Conservation (phyloP, 2,888 invertebrate species). For the Marasmarcha lunaedactyla region DNA sequence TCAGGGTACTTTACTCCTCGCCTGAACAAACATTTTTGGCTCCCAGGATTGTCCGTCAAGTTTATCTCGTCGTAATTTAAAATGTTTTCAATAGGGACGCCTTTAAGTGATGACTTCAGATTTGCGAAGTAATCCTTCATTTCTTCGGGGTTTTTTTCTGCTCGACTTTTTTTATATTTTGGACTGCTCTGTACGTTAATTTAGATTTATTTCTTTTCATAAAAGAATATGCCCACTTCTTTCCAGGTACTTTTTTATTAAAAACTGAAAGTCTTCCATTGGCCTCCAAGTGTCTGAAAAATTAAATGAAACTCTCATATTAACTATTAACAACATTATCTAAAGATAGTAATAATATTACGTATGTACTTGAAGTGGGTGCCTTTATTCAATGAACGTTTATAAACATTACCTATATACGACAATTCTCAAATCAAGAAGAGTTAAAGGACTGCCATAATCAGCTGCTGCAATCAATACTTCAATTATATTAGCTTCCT, state of each 20-base stretch:
- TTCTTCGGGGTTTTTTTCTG: slow-evolving; percentile 9
- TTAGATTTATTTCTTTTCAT: slow-evolving; percentile 11
- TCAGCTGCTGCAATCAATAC: slow-evolving; percentile 2
- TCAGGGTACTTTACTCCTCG: too few species aligned
- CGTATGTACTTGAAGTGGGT: too few species aligned
- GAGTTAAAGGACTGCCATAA: slow-evolving; percentile 12
- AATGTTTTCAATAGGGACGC: background rate
- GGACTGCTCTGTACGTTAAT: slow-evolving; percentile 11
- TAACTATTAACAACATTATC: too few species aligned
- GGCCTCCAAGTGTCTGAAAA: too few species aligned
- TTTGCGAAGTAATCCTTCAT: slow-evolving; percentile 3
- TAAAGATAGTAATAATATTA: too few species aligned
- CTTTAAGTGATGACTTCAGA: background rate
- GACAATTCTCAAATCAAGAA: slow-evolving; percentile 10
- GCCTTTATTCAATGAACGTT: too few species aligned
- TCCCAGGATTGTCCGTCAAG: slow-evolving; percentile 14
- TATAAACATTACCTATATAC: too few species aligned
- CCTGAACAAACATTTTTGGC: slow-evolving; percentile 12
- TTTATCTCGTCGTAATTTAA: slow-evolving; percentile 16
- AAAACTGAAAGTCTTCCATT: too few species aligned
- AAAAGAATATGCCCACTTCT: slow-evolving; percentile 12
- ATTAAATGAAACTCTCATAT: too few species aligned
- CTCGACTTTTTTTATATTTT: slow-evolving; percentile 13
- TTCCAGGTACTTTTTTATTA: slow-evolving; percentile 13
- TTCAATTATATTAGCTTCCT: slow-evolving; percentile 9